Evolutionary conservation across 2,888 invertebrate genomes (phyloP), one percentile per base, ranked within the genome.

Genomic region (Morpho achilles): DNA sequence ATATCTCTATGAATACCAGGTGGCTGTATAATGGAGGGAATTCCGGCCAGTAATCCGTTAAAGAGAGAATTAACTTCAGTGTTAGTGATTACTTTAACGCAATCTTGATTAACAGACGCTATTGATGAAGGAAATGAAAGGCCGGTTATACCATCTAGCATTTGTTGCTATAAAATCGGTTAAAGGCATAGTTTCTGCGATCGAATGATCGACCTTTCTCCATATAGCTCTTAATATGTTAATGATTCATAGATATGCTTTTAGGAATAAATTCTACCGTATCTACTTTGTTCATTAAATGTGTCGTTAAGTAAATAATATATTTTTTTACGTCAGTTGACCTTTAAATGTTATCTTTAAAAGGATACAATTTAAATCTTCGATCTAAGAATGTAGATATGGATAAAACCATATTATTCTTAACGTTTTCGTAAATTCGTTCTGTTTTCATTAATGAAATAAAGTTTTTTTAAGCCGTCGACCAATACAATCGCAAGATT

Each of bases 391-490:
- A 57, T 52, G 64, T 62, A 50, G 59, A 62, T 32, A 62, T 32
- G 42, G 50, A 56, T 1, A 64, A 48, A 50, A 62, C 50, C 49
- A 59, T 43, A 45, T 60, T 61, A 32, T 23, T 55, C 43, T 50
- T 50, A 59, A 42, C n/a, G 2, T 7, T 10, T 50, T 7, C 4
- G 39, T n/a, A 10, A 50, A 40, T 7, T 9, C 8, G 42, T 49
- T 54, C 59, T 22, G 23, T 51, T 44, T 59, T 54, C 48, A 54
- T 49, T 8, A 59, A 16, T 22, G 16, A 16, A 22, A 64, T 53
- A 1, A 62, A 59, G 47, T 66, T 63, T 60, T n/a, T 58, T 64
- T 43, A 66, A 55, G 0, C 66, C 61, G 32, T 61, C 58, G 32
- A 58, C 52, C 8, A 64, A 53, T 22, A 61, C 59, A 50, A 62